phyloP scores from a whole-genome alignment of 2,797 vertebrate genomes.

The Alectoris magna region DNA sequence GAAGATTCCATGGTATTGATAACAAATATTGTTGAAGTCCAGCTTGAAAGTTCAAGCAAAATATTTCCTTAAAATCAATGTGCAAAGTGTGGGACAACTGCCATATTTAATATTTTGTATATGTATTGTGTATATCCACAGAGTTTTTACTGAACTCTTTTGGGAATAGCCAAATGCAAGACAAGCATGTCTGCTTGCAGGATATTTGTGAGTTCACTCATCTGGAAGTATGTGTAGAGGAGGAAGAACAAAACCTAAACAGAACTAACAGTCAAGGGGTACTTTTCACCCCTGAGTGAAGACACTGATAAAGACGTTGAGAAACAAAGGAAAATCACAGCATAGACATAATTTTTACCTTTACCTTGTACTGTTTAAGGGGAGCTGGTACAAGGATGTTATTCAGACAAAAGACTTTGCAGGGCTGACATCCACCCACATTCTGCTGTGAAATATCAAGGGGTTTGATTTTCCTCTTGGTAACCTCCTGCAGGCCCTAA shows the following conservation, averaged over 20 bases:
- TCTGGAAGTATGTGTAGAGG: not conserved
- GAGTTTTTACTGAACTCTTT: not conserved
- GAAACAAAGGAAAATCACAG: not conserved
- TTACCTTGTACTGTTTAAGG: fast-evolving
- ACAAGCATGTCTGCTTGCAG: not conserved
- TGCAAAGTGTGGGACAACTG: not conserved
- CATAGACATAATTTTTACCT: not conserved
- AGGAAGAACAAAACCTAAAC: not conserved
- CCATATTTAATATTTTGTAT: not conserved
- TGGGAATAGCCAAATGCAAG: not conserved
- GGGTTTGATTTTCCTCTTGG: not conserved
- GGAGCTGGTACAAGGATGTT: fast-evolving
- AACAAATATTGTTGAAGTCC: not conserved
- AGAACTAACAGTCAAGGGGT: not conserved
- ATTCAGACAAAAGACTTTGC: not conserved
- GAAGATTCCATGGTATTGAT: not conserved
- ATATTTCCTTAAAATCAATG: not conserved
- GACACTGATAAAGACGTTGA: not conserved
- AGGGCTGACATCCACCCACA: not conserved
- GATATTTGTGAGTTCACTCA: not conserved
- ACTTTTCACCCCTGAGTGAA: not conserved
- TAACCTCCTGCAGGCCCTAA: not conserved
- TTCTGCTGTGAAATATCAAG: not conserved
- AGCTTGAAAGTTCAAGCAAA: not conserved
- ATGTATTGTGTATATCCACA: fast-evolving